Evolutionary conservation across 1,140 invertebrate species (phyloP), one percentile per base, ranked within the genome.

Genomic region (Venturia canescens): DNA sequence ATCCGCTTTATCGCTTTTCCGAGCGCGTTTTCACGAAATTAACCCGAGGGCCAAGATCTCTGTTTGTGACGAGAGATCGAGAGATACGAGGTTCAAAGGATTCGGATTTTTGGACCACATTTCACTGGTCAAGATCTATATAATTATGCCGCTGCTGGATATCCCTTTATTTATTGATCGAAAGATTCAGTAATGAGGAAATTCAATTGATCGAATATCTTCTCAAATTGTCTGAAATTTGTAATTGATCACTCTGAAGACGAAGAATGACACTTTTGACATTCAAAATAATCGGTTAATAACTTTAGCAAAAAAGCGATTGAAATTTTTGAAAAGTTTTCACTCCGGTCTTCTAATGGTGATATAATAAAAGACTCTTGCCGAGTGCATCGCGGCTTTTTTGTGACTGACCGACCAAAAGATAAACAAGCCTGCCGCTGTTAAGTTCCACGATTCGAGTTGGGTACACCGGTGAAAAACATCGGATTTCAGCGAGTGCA

Each of bases 61-160:
- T 72, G 70, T 72, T 72, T 72, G 70, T 26, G 34, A 38, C 23
- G 70, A 74, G 48, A 74, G 71, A 74, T 74, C 71, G 48, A 29
- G 13, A 57, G 71, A 74, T 74, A 74, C 27, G 27, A 21, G 18
- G 18, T 18, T 3, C 1, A 53, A 21, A 53, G 50, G 50, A 3
- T 2, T n/a, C 16, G n/a, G 4, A n/a, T 53, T 53, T 53, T 53
- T 53, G 18, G 50, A 53, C n/a, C 50, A 3, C n/a, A 18, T 53
- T 18, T 2, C 6, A n/a, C 16, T 53, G 50, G 6, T n/a, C 18
- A 11, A n/a, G 50, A 53, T 53, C 50, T 18, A 53, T 53, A 16
- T 18, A 9, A 53, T 53, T 53, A 21, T 1, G n/a, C n/a, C n/a
- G n/a, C n/a, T 18, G 7, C 50, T 0, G n/a, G 4, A 53, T 2